Evolutionary conservation across 2,113 vertebrate species (phyloP).

Genomic region (Gallinago paraguaiae): DNA sequence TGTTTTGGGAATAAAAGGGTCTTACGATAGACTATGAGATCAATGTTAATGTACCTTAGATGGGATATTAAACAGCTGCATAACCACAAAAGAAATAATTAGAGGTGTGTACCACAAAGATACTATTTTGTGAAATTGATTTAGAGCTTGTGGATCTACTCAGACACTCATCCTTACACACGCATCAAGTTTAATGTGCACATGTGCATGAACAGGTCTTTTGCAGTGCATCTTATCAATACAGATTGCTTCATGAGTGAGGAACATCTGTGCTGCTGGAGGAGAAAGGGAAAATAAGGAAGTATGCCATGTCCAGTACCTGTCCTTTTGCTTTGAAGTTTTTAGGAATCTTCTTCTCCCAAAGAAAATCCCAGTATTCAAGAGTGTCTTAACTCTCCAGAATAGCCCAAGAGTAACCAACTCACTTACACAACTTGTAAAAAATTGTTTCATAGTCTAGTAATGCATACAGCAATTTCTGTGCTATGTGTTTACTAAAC

Average conservation of each 20-base stretch:
- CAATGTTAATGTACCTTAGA: not conserved
- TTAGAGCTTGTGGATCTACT: not conserved
- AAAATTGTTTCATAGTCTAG: not conserved
- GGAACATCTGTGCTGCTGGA: not conserved
- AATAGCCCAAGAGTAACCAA: not conserved
- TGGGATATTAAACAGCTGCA: not conserved
- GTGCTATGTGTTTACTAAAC: not conserved
- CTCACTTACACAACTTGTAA: accelerated
- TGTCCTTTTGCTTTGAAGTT: not conserved
- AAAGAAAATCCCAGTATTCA: not conserved
- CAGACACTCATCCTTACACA: not conserved
- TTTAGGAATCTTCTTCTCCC: not conserved
- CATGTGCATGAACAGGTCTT: not conserved
- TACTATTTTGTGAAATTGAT: not conserved
- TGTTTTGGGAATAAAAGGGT: not conserved
- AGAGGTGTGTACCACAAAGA: not conserved
- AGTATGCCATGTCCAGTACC: not conserved
- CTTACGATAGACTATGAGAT: not conserved
- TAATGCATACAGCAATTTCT: not conserved
- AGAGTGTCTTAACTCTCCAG: not conserved
- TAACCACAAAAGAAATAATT: not conserved
- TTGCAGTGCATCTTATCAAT: not conserved
- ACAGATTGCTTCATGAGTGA: not conserved
- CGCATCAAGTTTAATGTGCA: not conserved
- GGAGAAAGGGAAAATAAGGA: not conserved